phyloP scores from a whole-genome alignment of 2,113 vertebrate species.

The Gasterosteus nipponicus region DNA sequence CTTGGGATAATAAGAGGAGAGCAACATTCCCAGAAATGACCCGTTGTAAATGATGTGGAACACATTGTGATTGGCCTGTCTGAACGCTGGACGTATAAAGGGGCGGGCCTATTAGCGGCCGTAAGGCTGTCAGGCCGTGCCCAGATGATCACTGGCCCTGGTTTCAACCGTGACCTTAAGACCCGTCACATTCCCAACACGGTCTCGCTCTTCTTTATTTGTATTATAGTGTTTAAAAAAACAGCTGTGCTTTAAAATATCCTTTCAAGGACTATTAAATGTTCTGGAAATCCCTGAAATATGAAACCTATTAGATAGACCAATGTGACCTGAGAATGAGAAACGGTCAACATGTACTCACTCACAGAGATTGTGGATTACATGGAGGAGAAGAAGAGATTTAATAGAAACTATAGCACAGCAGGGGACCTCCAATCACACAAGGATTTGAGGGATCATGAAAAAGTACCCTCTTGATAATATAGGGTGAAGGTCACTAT shows the following conservation, averaged over 20 bases:
- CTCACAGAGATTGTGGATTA: conserved; percentile 34
- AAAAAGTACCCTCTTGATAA: background rate
- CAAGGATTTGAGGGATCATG: conserved; percentile 11
- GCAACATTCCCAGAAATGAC: too few species aligned
- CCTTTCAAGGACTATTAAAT: conserved; percentile 14
- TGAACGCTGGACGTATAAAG: too few species aligned
- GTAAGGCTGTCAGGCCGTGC: too few species aligned
- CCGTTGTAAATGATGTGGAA: too few species aligned
- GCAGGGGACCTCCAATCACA: conserved; percentile 22
- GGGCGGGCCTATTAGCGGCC: too few species aligned
- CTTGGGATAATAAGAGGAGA: background rate
- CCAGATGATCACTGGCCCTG: background rate
- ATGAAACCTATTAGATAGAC: conserved; percentile 22
- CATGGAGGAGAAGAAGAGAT: background rate
- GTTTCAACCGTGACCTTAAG: background rate
- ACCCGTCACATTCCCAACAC: background rate
- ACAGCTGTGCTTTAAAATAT: conserved; percentile 1
- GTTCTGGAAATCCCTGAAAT: conserved; percentile 6
- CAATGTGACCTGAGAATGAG: conserved; percentile 18
- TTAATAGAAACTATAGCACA: background rate
- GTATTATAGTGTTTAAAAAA: background rate
- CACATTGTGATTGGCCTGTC: too few species aligned
- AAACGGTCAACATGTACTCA: conserved; percentile 18
- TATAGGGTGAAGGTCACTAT: background rate
- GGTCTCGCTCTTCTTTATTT: background rate